Conservation (phyloP, 1,140 invertebrate genomes). For the Parapsyche elsis region DNA sequence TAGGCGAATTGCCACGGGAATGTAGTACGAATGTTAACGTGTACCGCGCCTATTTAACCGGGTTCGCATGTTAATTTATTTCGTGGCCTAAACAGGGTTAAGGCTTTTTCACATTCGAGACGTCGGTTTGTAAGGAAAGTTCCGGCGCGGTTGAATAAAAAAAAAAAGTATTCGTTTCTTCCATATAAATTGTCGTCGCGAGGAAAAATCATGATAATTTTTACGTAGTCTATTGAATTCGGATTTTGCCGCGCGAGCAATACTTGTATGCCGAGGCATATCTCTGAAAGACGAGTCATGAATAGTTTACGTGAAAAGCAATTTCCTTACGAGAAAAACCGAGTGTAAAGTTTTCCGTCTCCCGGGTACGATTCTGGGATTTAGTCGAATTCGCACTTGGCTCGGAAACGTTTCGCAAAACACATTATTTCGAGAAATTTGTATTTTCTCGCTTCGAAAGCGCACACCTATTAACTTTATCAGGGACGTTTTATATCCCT, state of each 20-base stretch:
- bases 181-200: too few species aligned
- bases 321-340: slow-evolving; percentile 24
- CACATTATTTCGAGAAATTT: slow-evolving; percentile 27
- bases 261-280: too few species aligned
- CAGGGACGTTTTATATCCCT: not conserved
- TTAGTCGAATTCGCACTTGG: slow-evolving; percentile 19
- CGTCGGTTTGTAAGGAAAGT: too few species aligned
- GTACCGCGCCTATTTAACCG: slow-evolving; percentile 32
- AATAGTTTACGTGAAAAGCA: slow-evolving; percentile 14
- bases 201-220: too few species aligned
- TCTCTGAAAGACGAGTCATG: not conserved
- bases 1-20: slow-evolving; percentile 32
- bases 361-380: slow-evolving; percentile 14
- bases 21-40: slow-evolving; percentile 18
- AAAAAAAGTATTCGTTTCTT: too few species aligned
- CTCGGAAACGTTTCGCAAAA: slow-evolving; percentile 13
- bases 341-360: slow-evolving; percentile 26
- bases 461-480: slow-evolving; percentile 11
- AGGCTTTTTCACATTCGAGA: too few species aligned
- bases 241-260: too few species aligned
- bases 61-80: slow-evolving; percentile 36
- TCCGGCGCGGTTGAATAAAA: too few species aligned
- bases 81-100: not conserved
- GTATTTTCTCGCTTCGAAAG: slow-evolving; percentile 1
- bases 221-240: too few species aligned